These are phyloP conservation scores for Casuarius casuarius DNA, from an alignment of 2,113 vertebrate species.

Conservation along the genomic window DNA sequence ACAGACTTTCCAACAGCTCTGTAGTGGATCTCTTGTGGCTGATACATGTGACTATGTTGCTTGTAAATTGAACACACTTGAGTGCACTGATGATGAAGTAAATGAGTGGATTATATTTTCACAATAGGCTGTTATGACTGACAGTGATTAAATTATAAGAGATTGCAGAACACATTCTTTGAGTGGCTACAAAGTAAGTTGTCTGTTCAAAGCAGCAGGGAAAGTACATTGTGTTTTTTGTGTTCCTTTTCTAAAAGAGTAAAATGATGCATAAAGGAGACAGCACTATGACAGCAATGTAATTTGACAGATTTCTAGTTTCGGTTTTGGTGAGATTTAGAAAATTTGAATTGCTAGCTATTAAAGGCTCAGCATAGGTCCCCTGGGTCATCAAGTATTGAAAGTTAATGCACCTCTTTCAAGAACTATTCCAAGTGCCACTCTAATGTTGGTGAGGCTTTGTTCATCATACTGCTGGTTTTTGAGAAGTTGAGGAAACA, in stretches of 20 bases:
- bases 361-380: neutral
- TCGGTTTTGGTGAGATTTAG: neutral
- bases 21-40: constrained; percentile 43
- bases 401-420: neutral
- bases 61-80: constrained; percentile 63
- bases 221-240: constrained; percentile 34
- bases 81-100: constrained; percentile 65
- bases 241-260: neutral
- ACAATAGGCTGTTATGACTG: constrained; percentile 65
- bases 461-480: neutral
- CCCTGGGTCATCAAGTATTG: neutral
- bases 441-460: neutral
- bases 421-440: neutral
- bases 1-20: constrained; percentile 15
- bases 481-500: neutral
- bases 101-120: constrained; percentile 69
- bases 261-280: neutral
- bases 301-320: neutral
- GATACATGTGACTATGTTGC: constrained; percentile 40
- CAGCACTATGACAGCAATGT: neutral
- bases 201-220: constrained; percentile 29
- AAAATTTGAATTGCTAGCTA: neutral
- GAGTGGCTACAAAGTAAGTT: constrained; percentile 1
- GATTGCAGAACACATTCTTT: constrained; percentile 44
- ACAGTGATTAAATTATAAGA: constrained; percentile 63